These are phyloP conservation scores for Euphydryas editha DNA, from an alignment of 2,888 invertebrate genomes.

Conservation along the genomic window DNA sequence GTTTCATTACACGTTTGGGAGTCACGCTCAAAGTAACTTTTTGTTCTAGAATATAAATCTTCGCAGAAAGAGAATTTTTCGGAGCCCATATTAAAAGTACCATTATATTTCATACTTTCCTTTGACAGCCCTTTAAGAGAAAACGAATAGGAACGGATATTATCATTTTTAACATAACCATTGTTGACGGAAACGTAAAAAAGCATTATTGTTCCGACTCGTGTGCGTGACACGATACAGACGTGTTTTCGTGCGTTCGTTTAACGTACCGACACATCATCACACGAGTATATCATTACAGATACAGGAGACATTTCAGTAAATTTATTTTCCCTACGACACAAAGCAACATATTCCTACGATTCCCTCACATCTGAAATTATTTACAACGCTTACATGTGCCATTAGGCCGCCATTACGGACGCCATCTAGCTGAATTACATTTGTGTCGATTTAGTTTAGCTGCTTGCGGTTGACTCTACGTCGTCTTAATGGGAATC, in stretches of 20 bases:
- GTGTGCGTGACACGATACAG: constrained; percentile 11
- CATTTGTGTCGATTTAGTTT: constrained; percentile 42
- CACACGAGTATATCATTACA: constrained; percentile 25
- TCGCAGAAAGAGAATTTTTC: constrained; percentile 21
- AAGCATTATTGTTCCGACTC: background rate
- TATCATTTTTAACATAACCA: background rate
- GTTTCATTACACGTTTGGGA: constrained; percentile 22
- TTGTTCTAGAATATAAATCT: constrained; percentile 20
- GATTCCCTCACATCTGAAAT: constrained; percentile 29
- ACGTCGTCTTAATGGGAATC: constrained; percentile 35
- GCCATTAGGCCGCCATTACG: constrained; percentile 63
- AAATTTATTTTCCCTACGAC: constrained; percentile 21
- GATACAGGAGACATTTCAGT: constrained; percentile 24
- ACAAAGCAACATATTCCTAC: constrained; percentile 18
- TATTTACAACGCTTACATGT: constrained; percentile 53
- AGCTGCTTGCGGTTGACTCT: constrained; percentile 34
- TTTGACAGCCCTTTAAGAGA: constrained; percentile 8
- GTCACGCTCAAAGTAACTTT: constrained; percentile 15
- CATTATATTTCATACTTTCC: constrained; percentile 16
- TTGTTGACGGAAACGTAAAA: background rate
- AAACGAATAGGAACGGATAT: background rate
- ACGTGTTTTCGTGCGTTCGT: constrained; percentile 4
- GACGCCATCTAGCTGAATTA: constrained; percentile 63
- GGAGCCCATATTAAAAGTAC: constrained; percentile 8
- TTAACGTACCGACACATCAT: constrained; percentile 18